Evolutionary conservation across 2,797 vertebrate genomes (phyloP).

Genomic region (Macropus fuliginosus): DNA sequence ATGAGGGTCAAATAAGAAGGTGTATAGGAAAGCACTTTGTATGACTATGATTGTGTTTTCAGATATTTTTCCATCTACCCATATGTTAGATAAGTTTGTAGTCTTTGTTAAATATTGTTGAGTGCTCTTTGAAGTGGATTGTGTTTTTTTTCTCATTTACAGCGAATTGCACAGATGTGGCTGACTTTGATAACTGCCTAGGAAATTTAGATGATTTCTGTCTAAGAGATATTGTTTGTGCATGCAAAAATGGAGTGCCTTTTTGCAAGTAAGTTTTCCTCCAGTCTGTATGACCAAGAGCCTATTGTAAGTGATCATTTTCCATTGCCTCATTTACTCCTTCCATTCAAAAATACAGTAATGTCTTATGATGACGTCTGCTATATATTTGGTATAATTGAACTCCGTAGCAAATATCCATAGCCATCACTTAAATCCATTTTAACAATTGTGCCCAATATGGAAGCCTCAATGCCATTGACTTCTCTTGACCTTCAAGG

Average conservation of each 20-base stretch:
- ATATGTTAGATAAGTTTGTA: conserved; percentile 7
- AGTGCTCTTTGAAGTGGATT: conserved; percentile 40
- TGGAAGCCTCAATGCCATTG: background rate
- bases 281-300: background rate
- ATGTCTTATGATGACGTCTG: conserved; percentile 31
- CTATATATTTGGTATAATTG: background rate
- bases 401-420: background rate
- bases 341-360: conserved; percentile 18
- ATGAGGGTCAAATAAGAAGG: background rate
- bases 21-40: background rate
- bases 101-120: conserved; percentile 32
- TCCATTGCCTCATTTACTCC: conserved; percentile 40
- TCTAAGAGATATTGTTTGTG: conserved; percentile 68
- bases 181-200: conserved; percentile 69
- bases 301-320: conserved; percentile 28
- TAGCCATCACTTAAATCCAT: background rate
- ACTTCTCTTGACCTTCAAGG: background rate
- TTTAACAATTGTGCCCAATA: background rate
- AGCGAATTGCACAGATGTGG: conserved; percentile 78
- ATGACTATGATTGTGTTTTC: conserved; percentile 50
- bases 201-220: conserved; percentile 71
- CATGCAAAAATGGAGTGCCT: conserved; percentile 75
- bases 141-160: conserved; percentile 62
- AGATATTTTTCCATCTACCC: conserved; percentile 29
- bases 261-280: conserved; percentile 82